These are phyloP conservation scores for Corythornis madagascariensis DNA, from an alignment of 2,113 vertebrate species.

Conservation along the genomic window DNA sequence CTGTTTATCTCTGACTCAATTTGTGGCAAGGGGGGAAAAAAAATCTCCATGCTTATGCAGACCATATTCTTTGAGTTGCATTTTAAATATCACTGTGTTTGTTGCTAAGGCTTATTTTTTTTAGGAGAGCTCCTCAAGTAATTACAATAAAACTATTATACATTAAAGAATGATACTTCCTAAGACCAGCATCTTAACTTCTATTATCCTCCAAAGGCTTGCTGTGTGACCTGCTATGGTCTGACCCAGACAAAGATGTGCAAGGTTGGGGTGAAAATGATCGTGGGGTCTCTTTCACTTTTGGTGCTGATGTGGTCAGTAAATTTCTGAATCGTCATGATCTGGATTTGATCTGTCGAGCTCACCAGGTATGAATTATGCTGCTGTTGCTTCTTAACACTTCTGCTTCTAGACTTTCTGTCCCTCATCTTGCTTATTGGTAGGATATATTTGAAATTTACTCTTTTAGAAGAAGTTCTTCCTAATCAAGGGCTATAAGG, in stretches of 20 bases:
- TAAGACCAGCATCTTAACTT: background rate
- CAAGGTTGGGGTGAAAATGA: constrained; percentile 99
- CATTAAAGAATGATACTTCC: background rate
- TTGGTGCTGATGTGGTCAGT: constrained; percentile 98
- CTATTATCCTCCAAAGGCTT: constrained; percentile 79
- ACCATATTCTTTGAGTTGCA: rapidly evolving
- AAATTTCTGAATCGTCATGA: constrained; percentile 99
- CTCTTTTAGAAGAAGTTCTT: background rate
- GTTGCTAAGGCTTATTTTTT: background rate
- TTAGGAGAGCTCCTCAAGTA: background rate
- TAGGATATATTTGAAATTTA: background rate
- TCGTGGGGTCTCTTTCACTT: constrained; percentile 97
- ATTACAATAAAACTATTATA: background rate
- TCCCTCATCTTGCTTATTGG: background rate
- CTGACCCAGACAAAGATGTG: constrained; percentile 97
- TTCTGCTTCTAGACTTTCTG: background rate
- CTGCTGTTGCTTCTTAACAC: background rate
- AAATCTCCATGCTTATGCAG: background rate
- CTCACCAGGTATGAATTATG: constrained; percentile 88
- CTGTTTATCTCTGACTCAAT: background rate
- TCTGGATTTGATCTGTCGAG: constrained; percentile 98
- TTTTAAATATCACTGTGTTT: background rate
- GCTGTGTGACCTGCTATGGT: constrained; percentile 97
- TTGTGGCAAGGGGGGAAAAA: rapidly evolving
- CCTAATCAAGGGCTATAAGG: background rate